phyloP scores from a whole-genome alignment of 1,140 invertebrate species.

The Drosophila parvula region DNA sequence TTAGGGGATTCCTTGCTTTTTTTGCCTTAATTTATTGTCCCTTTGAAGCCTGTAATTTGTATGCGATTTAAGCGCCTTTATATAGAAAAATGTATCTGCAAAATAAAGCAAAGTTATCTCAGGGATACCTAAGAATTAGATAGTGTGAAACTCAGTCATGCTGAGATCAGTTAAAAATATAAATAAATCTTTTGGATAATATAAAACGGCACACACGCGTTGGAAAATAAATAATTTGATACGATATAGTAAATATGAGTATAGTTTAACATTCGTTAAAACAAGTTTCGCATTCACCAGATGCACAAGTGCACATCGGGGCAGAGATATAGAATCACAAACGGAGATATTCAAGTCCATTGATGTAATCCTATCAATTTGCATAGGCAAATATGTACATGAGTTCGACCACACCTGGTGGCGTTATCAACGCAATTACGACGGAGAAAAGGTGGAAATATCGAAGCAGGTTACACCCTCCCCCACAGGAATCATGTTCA shows the following conservation, averaged over 20 bases:
- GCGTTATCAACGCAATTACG: constrained; percentile 22
- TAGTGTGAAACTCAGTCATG: neutral
- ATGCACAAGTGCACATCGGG: constrained; percentile 36
- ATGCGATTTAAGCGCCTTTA: too few relatives aligned
- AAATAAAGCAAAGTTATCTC: neutral
- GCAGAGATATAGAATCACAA: neutral
- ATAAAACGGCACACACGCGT: neutral
- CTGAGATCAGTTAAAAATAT: neutral
- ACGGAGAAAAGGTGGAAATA: neutral
- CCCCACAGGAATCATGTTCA: neutral
- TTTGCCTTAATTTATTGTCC: constrained; percentile 8
- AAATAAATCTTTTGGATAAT: neutral
- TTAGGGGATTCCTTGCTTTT: constrained; percentile 3
- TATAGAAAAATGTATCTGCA: neutral
- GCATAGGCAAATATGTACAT: constrained; percentile 42
- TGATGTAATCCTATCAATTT: constrained; percentile 31
- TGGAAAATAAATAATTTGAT: neutral
- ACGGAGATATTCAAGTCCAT: constrained; percentile 14
- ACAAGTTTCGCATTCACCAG: neutral
- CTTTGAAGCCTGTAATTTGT: neutral
- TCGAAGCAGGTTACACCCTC: neutral
- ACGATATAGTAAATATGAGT: neutral
- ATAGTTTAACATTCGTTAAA: neutral
- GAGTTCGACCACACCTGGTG: constrained; percentile 5
- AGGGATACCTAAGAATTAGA: neutral